Conservation (phyloP, 2,113 vertebrate genomes). For the Mellivora capensis region DNA sequence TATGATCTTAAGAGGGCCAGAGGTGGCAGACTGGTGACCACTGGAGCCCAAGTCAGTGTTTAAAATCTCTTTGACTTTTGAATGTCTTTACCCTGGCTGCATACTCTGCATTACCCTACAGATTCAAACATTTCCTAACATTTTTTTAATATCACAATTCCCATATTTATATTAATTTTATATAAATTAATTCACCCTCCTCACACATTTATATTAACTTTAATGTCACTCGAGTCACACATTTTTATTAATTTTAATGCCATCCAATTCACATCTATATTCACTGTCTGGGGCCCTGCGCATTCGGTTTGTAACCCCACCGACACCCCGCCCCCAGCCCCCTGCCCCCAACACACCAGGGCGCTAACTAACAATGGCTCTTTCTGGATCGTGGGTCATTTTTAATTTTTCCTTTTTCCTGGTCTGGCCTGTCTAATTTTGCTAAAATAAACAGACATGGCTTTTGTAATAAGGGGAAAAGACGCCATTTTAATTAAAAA, state of each 20-base stretch:
- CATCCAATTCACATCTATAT: neutral
- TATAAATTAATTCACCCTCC: neutral
- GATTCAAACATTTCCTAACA: neutral
- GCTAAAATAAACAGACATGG: conserved; percentile 65
- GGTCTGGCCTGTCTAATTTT: conserved; percentile 62
- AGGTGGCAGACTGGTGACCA: neutral
- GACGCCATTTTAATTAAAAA: conserved; percentile 78
- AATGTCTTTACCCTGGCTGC: neutral
- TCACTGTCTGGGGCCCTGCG: neutral
- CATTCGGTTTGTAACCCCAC: neutral
- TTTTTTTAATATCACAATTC: neutral
- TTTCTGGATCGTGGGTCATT: conserved; percentile 38
- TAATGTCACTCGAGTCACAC: neutral
- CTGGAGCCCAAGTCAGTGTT: neutral
- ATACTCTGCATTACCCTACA: neutral
- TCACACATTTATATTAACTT: neutral
- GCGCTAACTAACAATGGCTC: conserved; percentile 1
- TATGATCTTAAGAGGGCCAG: neutral
- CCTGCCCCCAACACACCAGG: neutral
- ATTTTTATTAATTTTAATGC: neutral
- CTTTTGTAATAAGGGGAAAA: conserved; percentile 72
- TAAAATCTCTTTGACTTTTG: neutral
- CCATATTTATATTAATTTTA: neutral
- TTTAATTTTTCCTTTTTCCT: conserved; percentile 56
- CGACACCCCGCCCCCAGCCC: too few relatives aligned